A percentile compares a stretch with the other conserved stretches of the same genome.
Conservation (phyloP, 2,113 vertebrate genomes). For the Cyanoderma ruficeps region DNA sequence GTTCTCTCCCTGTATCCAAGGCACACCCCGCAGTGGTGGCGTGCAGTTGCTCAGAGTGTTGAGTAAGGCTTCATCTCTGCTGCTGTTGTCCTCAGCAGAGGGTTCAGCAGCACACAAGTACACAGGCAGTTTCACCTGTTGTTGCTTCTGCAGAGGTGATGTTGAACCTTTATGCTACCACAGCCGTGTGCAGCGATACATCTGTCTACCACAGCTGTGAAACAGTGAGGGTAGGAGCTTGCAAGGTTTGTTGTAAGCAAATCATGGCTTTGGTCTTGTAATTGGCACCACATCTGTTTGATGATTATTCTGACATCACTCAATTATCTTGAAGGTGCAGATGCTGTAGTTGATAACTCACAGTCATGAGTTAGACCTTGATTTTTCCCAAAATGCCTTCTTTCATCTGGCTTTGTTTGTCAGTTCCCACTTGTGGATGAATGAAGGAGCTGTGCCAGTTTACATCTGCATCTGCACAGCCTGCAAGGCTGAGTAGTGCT, state of each 20-base stretch:
- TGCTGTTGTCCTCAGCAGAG: background rate
- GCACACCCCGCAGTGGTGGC: background rate
- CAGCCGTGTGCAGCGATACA: accelerated
- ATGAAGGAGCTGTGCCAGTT: background rate
- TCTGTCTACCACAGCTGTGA: background rate
- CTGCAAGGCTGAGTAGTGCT: background rate
- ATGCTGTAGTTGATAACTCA: background rate
- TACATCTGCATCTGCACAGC: background rate
- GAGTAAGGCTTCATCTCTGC: background rate
- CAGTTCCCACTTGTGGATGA: background rate
- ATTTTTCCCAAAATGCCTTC: background rate
- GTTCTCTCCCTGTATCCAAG: background rate
- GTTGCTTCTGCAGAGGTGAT: background rate
- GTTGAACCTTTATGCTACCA: background rate
- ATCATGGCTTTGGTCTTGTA: background rate
- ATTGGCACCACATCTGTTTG: background rate
- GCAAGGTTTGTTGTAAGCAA: background rate
- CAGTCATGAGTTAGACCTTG: background rate
- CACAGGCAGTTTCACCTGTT: background rate
- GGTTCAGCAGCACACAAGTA: background rate
- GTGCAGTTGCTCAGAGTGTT: background rate
- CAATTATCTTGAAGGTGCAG: background rate
- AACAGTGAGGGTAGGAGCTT: background rate
- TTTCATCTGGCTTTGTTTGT: background rate
- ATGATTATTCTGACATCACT: background rate